Evolutionary conservation across 2,888 invertebrate species (phyloP), one percentile per base, ranked within the genome.

Genomic region (Spodoptera exigua): DNA sequence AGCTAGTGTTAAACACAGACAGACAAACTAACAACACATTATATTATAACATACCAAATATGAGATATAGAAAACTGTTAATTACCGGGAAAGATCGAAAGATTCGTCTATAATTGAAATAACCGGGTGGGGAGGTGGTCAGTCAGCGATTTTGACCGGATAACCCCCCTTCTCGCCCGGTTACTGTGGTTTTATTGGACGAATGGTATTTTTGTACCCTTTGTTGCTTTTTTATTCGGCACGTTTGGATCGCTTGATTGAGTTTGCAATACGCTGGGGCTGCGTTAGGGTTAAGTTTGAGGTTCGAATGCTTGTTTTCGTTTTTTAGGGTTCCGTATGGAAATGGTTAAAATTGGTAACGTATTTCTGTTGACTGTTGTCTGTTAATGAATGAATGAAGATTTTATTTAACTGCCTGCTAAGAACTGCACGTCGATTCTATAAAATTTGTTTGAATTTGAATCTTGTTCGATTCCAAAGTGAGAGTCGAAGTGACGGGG

Each of bases 81-180:
- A 65, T 72, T 65, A 65, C 41, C 12, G 3, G 7, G 7, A 3
- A 13, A 57, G 46, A 61, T 70, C 59, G 14, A 61, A 36, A 12
- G 17, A 45, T 56, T 54, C 5, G 16, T 9, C 14, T 36, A 61
- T 74, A 74, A 77, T 74, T 77, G 75, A 65, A 55, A 59, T 51
- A 45, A 32, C 37, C 49, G 39, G 55, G 2, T 17, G 47, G 58
- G 60, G 61, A 43, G 37, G 16, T 44, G 58, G 49, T 41, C 59
- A 53, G 76, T 75, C 78, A 75, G 76, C 78, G 43, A 57, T 55
- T 65, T 58, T 62, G 73, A 69, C 65, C 63, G 55, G 49, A 55
- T 65, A 37, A 62, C 57, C 32, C 55, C 54, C 49, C 40, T 39
- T n/a, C 53, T 12, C 53, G 43, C 61, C 65, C 37, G 16, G 21